Conservation (phyloP, 1,140 invertebrate species). For the Lasioglossum albipes region DNA sequence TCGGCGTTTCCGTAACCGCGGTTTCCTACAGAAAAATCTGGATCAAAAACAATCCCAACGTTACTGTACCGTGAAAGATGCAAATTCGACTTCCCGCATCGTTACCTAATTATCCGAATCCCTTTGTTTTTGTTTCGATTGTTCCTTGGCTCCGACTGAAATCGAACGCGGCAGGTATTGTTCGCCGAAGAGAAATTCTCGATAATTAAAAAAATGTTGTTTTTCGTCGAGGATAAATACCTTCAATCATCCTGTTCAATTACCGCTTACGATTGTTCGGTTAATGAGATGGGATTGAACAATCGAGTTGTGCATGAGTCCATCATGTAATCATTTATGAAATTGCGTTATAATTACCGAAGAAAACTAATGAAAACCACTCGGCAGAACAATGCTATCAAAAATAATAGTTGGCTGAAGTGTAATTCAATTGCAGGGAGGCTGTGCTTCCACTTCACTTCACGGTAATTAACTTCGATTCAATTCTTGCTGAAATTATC, state of each 20-base stretch:
- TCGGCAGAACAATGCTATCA: background rate
- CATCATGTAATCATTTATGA: background rate
- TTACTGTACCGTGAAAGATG: background rate
- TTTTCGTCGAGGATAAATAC: background rate
- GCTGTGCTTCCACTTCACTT: background rate
- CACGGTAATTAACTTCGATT: background rate
- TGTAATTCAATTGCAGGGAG: background rate
- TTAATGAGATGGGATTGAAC: background rate
- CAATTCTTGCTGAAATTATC: background rate
- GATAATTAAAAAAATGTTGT: background rate
- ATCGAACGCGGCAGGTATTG: no score
- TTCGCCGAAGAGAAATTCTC: background rate
- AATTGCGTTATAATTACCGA: slow-evolving; percentile 3
- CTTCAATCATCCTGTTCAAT: background rate
- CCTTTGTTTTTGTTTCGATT: background rate
- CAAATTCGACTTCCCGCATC: background rate
- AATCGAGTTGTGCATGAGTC: background rate
- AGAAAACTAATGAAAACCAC: background rate
- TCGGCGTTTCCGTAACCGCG: no score
- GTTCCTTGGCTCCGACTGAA: background rate
- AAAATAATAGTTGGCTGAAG: background rate
- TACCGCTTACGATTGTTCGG: background rate
- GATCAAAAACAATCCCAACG: no score
- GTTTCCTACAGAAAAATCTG: background rate
- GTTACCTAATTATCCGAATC: background rate